phyloP scores from a whole-genome alignment of 2,797 vertebrate genomes.

The Protosalanx chinensis region DNA sequence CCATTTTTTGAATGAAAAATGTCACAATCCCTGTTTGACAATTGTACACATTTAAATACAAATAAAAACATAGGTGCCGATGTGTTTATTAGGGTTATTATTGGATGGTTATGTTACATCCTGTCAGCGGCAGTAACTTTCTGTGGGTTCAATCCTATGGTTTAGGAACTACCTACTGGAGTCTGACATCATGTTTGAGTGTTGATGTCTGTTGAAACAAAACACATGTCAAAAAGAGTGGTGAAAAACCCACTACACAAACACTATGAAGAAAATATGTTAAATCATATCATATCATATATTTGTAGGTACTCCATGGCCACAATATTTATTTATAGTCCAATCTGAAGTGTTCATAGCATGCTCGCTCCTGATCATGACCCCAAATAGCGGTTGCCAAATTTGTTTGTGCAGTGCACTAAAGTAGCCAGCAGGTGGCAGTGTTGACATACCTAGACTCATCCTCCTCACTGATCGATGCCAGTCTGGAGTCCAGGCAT shows the following conservation, averaged over 20 bases:
- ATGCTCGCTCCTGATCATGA: background rate
- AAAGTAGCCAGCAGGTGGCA: background rate
- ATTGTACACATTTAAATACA: no score
- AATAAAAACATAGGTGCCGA: background rate
- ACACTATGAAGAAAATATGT: background rate
- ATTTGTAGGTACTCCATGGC: background rate
- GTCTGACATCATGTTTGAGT: background rate
- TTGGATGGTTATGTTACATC: background rate
- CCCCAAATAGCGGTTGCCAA: background rate
- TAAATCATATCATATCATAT: background rate
- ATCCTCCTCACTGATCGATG: background rate
- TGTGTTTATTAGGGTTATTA: background rate
- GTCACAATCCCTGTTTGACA: no score
- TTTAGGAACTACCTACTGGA: background rate
- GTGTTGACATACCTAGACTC: background rate
- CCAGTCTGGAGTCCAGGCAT: background rate
- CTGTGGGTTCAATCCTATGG: background rate
- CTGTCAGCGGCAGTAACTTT: background rate
- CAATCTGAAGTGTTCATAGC: background rate
- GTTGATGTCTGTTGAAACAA: background rate
- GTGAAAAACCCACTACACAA: background rate
- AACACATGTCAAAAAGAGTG: background rate
- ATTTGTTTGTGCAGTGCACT: background rate
- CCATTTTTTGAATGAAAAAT: no score
- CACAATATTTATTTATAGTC: background rate